phyloP scores from a whole-genome alignment of 2,797 vertebrate genomes.

The Sciaenops ocellatus region DNA sequence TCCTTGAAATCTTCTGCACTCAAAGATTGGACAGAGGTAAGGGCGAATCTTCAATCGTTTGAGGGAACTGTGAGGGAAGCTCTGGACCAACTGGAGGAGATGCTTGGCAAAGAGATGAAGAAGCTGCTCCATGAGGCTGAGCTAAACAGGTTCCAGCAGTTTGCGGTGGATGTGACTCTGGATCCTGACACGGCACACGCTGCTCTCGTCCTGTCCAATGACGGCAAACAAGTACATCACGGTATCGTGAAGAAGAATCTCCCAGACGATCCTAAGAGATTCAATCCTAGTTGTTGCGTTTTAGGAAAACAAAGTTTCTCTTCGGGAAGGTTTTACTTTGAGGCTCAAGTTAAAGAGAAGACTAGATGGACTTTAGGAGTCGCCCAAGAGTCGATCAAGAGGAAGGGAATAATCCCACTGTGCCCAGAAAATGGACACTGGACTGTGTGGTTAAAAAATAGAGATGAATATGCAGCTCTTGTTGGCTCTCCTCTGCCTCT shows the following conservation, averaged over 20 bases:
- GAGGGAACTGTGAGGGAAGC: slow-evolving; percentile 2
- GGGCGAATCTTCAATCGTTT: background rate
- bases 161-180: background rate
- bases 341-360: slow-evolving; percentile 21
- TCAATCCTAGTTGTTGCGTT: slow-evolving; percentile 10
- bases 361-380: slow-evolving; percentile 42
- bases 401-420: slow-evolving; percentile 33
- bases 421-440: slow-evolving; percentile 52
- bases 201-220: slow-evolving; percentile 3
- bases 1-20: background rate
- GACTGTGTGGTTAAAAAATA: slow-evolving; percentile 43
- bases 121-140: slow-evolving; percentile 32
- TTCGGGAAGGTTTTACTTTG: slow-evolving; percentile 30
- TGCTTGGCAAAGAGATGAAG: slow-evolving; percentile 22
- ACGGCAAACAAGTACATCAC: background rate
- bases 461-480: slow-evolving; percentile 34
- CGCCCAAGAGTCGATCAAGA: slow-evolving; percentile 39
- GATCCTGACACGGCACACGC: slow-evolving; percentile 8
- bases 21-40: slow-evolving; percentile 2
- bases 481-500: slow-evolving; percentile 8
- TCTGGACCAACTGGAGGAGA: slow-evolving; percentile 43
- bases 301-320: slow-evolving; percentile 23
- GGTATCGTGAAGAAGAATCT: background rate
- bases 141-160: background rate
- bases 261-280: background rate